Evolutionary conservation across 2,888 invertebrate genomes (phyloP), one percentile per base, ranked within the genome.

Genomic region (Stenoptilia bipunctidactyla): DNA sequence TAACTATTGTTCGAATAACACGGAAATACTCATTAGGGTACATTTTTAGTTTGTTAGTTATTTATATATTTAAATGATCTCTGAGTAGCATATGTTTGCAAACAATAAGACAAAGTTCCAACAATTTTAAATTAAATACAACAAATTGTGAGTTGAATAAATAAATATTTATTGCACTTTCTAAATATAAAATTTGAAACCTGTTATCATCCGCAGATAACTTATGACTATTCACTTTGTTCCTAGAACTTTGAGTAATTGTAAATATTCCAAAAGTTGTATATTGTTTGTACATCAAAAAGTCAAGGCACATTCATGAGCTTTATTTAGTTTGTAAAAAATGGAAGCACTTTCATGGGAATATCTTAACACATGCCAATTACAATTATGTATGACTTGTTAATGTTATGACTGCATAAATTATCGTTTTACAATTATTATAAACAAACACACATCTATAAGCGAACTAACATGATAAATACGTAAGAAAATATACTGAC

Each of bases 401-500:
- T 42, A 30, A 30, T 34, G 14, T 55, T 58, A 60, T 61, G 63
- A 68, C 66, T 70, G 58, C 60, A 65, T 65, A 69, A 68, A 61
- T 72, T 71, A 74, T 54, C 48, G 58, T 69, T 64, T 14, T 65
- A 69, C 55, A 66, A 58, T 60, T 66, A 70, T 34, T 66, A 70
- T 74, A 68, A 70, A 75, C 73, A 74, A 72, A 80, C 79, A 79
- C 79, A 74, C 76, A 64, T 53, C 55, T 53, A 55, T 62, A 77
- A 75, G 75, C 76, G 60, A 67, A 67, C 75, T 79, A 79, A 59
- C 63, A 66, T 61, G 73, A 82, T 82, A 82, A 82, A 83, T 80
- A 83, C 73, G 71, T 82, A 82, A 68, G 76, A 80, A 83, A 80
- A 82, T 82, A 82, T 74, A 76, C 58, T 72, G 74, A 69, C 67